Percentiles rank a stretch among this genome's conserved stretches.
Conservation (phyloP, 2,888 invertebrate species). For the Yponomeuta sedellus region DNA sequence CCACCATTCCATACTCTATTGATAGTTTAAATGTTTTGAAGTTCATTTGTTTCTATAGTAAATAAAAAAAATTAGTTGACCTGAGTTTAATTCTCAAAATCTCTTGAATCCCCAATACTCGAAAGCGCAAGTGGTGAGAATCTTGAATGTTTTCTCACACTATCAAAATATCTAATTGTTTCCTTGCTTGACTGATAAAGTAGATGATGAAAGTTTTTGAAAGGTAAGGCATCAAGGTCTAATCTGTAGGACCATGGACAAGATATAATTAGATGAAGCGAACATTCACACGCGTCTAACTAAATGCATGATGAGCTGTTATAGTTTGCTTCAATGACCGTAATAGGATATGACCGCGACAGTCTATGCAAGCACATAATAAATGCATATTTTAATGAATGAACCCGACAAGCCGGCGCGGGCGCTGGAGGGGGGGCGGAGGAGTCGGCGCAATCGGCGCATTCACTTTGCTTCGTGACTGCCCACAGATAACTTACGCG, state of each 20-base stretch:
- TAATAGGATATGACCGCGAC: conserved; percentile 14
- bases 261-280: neutral
- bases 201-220: no score
- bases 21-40: no score
- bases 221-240: no score
- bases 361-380: conserved; percentile 39
- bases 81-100: no score
- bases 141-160: no score
- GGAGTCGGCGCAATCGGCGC: conserved; percentile 40
- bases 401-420: conserved; percentile 36
- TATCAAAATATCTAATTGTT: no score
- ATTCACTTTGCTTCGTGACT: conserved; percentile 50
- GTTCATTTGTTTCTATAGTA: no score
- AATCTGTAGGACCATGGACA: neutral
- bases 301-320: conserved; percentile 1
- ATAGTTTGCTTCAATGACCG: conserved; percentile 14
- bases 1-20: no score
- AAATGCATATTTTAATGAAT: conserved; percentile 66
- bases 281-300: neutral
- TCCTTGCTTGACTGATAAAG: no score
- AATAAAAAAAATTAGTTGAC: no score
- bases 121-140: no score
- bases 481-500: neutral
- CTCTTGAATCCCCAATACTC: no score
- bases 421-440: conserved; percentile 25